phyloP scores from a whole-genome alignment of 2,797 vertebrate genomes.

The Acridotheres tristis region DNA sequence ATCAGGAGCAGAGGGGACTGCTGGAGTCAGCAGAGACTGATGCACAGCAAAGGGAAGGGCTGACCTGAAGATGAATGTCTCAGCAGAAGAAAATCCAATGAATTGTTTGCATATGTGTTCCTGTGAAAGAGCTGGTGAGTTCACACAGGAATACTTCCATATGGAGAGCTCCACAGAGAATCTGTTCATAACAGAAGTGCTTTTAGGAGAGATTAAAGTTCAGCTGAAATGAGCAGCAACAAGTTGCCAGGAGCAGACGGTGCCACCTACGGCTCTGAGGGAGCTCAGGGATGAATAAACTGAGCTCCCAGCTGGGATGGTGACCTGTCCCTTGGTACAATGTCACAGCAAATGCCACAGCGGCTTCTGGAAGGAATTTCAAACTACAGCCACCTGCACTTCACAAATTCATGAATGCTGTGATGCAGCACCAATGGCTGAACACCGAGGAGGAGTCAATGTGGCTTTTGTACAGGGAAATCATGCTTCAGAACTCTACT shows the following conservation, averaged over 20 bases:
- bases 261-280: not conserved
- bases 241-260: not conserved
- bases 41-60: not conserved
- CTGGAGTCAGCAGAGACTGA: not conserved
- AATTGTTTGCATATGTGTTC: not conserved
- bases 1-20: not conserved
- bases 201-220: not conserved
- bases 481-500: fast-evolving
- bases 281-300: not conserved
- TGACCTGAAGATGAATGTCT: not conserved
- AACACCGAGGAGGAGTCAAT: fast-evolving
- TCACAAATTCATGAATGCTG: fast-evolving
- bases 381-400: not conserved
- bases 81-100: not conserved
- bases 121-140: not conserved
- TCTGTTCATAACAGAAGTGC: not conserved
- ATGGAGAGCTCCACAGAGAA: not conserved
- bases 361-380: not conserved
- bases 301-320: not conserved
- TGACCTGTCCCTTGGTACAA: not conserved
- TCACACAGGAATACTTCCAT: not conserved
- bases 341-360: not conserved
- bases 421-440: not conserved
- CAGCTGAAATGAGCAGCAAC: not conserved
- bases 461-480: not conserved